These are phyloP conservation scores for Trachops cirrhosus DNA, from an alignment of 2,797 vertebrate genomes.

Conservation along the genomic window DNA sequence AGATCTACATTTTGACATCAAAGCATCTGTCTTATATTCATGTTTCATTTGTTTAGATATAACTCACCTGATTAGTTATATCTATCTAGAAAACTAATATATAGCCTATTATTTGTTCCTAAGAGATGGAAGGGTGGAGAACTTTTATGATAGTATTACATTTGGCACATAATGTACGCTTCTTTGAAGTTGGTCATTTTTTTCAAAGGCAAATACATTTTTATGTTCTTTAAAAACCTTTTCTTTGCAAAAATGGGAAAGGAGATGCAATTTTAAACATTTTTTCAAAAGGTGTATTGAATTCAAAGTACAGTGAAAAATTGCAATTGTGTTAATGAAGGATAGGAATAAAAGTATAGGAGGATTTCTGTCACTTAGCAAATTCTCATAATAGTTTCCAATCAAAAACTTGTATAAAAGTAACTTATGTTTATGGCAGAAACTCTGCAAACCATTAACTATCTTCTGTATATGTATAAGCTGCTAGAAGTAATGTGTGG, in stretches of 20 bases:
- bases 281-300: neutral
- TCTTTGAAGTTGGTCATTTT: neutral
- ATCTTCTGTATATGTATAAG: neutral
- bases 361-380: slow-evolving; percentile 54
- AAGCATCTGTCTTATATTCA: neutral
- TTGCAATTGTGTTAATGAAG: slow-evolving; percentile 18
- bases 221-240: neutral
- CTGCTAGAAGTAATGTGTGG: neutral
- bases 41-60: neutral
- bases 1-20: neutral
- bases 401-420: slow-evolving; percentile 44
- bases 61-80: neutral
- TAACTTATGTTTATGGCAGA: slow-evolving; percentile 9
- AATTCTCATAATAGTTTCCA: slow-evolving; percentile 36
- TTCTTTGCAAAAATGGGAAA: neutral
- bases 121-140: neutral
- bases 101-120: neutral
- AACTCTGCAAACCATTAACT: neutral
- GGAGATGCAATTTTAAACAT: slow-evolving; percentile 18
- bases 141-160: neutral
- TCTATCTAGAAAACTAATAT: neutral
- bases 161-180: neutral
- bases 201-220: neutral
- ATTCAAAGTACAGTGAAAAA: neutral
- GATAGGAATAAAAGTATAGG: neutral